These are phyloP conservation scores for Rousettus madagascariensis DNA, from an alignment of 2,797 vertebrate species.

Conservation along the genomic window DNA sequence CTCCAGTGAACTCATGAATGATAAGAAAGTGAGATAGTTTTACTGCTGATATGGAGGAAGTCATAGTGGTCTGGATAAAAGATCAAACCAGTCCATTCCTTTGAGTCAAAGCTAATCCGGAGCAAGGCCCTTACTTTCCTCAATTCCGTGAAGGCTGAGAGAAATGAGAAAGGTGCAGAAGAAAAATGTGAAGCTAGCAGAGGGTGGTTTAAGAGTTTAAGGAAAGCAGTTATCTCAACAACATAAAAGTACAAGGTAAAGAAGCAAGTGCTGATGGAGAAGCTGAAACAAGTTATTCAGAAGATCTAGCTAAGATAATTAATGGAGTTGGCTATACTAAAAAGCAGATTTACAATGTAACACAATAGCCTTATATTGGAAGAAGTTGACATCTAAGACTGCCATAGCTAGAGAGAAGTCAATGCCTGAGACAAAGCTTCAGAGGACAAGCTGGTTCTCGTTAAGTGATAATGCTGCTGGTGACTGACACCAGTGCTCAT, in stretches of 20 bases:
- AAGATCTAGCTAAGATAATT: not conserved
- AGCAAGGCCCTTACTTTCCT: not conserved
- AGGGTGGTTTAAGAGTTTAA: not conserved
- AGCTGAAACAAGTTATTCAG: not conserved
- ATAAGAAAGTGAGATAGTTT: not conserved
- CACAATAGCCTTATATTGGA: not conserved
- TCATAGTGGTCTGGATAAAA: not conserved
- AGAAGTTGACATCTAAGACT: not conserved
- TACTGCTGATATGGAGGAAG: not conserved
- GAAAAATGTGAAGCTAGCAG: not conserved
- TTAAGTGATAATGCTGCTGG: not conserved
- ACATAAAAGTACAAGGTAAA: not conserved
- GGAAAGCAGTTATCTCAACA: not conserved
- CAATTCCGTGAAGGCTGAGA: not conserved
- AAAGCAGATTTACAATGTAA: not conserved
- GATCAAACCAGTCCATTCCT: not conserved
- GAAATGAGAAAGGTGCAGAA: not conserved
- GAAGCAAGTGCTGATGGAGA: not conserved
- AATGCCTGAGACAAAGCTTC: not conserved
- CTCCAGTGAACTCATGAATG: not conserved
- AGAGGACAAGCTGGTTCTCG: not conserved
- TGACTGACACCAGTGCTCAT: not conserved
- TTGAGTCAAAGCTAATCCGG: not conserved
- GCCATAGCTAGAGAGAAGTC: not conserved
- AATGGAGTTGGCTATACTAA: too few species aligned